Evolutionary conservation across 2,888 invertebrate genomes (phyloP), one percentile per base, ranked within the genome.

Genomic region (Panopea generosa): DNA sequence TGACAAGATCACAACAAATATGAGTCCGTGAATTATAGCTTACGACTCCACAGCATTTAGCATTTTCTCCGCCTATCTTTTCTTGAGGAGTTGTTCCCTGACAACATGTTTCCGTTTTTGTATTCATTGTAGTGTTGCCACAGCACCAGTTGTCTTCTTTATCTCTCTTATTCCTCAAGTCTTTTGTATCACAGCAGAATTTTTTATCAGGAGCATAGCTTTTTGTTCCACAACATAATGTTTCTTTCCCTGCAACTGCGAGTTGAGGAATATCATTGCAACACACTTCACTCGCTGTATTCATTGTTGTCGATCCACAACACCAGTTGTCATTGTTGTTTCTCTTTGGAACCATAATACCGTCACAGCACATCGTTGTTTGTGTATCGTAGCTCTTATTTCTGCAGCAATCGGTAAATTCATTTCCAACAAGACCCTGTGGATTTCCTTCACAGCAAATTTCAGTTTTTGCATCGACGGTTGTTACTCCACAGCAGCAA

Each of bases 401-500:
- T 18, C 61, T 65, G 50, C 77, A 77, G 45, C 77, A 77, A 38
- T 68, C 69, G 2, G 72, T 72, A 43, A 50, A 69, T 33, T 72
- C 61, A 45, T 53, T 59, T 26, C 69, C 77, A 33, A 77, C 72
- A 18, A 65, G 60, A 33, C 6, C 33, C 18, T 60, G 65, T 38
- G 77, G 68, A 18, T 16, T 24, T 18, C 69, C 72, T 45, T 77
- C 65, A 47, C 77, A 77, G 29, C 77, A 77, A 29, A 68, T 65
- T 56, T 77, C 77, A n/a, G 72, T 50, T 27, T 63, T 63, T 24
- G 65, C 61, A 55, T 77, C 66, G 26, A 71, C 47, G 22, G 77
- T 73, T n/a, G 77, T 69, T 24, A 65, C 69, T 4, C 77, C 77
- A 55, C 77, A 77, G 43, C 77, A 77, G 18, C 77, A 77, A 50